phyloP scores from a whole-genome alignment of 1,140 invertebrate genomes.

The Vollenhovia emeryi region DNA sequence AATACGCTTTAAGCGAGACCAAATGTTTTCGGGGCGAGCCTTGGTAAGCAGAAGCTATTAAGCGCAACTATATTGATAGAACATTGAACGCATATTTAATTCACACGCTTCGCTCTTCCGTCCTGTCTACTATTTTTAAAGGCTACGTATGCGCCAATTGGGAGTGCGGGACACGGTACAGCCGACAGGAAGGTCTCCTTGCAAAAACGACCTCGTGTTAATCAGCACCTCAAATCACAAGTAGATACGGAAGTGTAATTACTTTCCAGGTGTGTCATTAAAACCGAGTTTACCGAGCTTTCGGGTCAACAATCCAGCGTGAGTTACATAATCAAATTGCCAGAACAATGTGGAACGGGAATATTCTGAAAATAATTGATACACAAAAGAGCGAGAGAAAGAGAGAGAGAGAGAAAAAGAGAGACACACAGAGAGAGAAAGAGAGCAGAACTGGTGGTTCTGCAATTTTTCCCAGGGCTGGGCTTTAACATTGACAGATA shows the following conservation, averaged over 20 bases:
- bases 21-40: no score
- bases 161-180: background rate
- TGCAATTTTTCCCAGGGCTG: background rate
- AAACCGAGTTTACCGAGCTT: constrained; percentile 72
- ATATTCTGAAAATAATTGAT: constrained; percentile 82
- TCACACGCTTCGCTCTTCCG: background rate
- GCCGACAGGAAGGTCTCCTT: background rate
- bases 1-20: no score
- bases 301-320: constrained; percentile 72
- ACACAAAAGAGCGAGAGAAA: constrained; percentile 57
- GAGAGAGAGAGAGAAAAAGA: constrained; percentile 61
- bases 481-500: background rate
- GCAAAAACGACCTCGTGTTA: background rate
- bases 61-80: no score
- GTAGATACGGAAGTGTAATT: constrained; percentile 71
- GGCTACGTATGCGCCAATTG: background rate
- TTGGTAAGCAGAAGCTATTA: no score
- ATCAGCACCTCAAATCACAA: constrained; percentile 9
- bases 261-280: constrained; percentile 75
- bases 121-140: background rate
- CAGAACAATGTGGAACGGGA: constrained; percentile 77
- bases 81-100: no score
- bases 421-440: constrained; percentile 37
- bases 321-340: constrained; percentile 78
- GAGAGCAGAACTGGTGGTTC: constrained; percentile 24